Percentiles rank a stretch among this genome's conserved stretches.
Conservation (phyloP, 2,797 vertebrate genomes). For the Manis crassicaudata region DNA sequence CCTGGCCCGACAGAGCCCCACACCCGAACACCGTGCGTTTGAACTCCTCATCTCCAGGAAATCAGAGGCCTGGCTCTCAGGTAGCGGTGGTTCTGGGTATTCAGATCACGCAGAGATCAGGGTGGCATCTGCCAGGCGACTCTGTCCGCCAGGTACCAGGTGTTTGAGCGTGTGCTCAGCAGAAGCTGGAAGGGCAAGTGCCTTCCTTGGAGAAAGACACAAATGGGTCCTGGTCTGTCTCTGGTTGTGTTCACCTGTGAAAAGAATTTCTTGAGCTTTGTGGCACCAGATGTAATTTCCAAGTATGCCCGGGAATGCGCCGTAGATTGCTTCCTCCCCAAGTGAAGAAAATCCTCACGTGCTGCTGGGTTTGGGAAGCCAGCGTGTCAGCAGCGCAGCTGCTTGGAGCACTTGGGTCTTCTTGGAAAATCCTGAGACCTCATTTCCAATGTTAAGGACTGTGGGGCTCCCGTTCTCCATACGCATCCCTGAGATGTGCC, state of each 20-base stretch:
- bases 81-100: background rate
- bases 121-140: fast-evolving
- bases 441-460: background rate
- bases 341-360: background rate
- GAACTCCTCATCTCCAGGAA: background rate
- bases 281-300: background rate
- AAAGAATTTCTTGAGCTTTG: background rate
- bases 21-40: background rate
- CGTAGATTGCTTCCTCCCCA: background rate
- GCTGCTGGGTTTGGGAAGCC: background rate
- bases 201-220: background rate
- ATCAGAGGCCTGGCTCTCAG: background rate
- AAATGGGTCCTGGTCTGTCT: background rate
- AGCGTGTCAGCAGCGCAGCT: background rate
- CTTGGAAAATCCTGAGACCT: background rate
- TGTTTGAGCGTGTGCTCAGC: background rate
- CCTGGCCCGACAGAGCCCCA: background rate
- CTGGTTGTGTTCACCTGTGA: fast-evolving
- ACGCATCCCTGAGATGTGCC: background rate
- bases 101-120: background rate
- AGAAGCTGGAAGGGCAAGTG: background rate
- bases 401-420: background rate
- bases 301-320: background rate
- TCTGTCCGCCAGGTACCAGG: fast-evolving
- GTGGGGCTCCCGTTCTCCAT: background rate